Conservation (phyloP, 2,113 vertebrate genomes). For the Corapipo altera region DNA sequence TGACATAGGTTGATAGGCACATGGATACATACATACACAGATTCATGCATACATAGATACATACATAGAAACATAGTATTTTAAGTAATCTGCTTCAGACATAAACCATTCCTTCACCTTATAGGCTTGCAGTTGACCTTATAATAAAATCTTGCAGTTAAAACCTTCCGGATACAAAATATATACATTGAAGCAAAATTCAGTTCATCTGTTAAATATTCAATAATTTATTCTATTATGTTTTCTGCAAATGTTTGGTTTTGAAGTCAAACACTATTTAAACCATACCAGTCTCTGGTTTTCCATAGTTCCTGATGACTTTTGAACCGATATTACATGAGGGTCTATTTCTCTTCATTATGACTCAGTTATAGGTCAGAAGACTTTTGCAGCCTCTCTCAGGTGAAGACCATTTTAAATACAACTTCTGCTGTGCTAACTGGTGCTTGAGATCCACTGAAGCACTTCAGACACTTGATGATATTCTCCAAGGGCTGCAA, state of each 20-base stretch:
- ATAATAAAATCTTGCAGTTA: not conserved
- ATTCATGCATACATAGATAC: not conserved
- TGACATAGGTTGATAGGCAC: not conserved
- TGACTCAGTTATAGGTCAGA: not conserved
- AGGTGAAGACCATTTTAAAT: not conserved
- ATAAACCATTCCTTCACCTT: not conserved
- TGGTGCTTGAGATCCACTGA: not conserved
- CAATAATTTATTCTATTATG: not conserved
- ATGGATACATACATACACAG: not conserved
- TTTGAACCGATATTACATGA: not conserved
- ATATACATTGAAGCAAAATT: not conserved
- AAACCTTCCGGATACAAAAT: not conserved
- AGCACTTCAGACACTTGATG: not conserved
- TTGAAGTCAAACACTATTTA: not conserved
- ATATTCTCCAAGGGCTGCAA: not conserved
- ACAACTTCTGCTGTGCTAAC: not conserved
- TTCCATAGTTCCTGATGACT: not conserved
- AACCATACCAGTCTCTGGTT: not conserved
- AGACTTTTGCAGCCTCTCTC: not conserved
- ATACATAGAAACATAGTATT: not conserved
- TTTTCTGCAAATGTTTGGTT: not conserved
- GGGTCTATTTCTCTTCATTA: not conserved
- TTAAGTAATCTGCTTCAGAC: not conserved
- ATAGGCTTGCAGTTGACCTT: not conserved
- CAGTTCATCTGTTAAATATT: not conserved